phyloP scores from a whole-genome alignment of 1,140 invertebrate species.

The Galleria mellonella region DNA sequence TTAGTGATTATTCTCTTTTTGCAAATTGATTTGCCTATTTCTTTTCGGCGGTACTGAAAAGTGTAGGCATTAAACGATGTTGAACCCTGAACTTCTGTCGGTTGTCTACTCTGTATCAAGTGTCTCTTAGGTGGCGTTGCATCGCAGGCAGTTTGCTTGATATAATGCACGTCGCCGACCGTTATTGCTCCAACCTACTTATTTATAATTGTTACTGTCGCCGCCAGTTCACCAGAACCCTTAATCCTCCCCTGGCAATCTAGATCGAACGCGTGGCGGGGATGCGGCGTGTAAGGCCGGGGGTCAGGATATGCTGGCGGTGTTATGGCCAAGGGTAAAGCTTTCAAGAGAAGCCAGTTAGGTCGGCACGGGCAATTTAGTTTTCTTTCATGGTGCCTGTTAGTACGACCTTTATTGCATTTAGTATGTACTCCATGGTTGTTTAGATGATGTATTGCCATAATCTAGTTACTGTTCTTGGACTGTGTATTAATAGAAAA shows the following conservation, averaged over 20 bases:
- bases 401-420: constrained; percentile 60
- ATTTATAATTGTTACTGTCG: constrained; percentile 69
- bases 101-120: constrained; percentile 30
- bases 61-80: constrained; percentile 13
- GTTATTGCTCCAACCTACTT: constrained; percentile 71
- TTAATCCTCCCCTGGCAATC: constrained; percentile 14
- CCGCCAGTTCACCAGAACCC: constrained; percentile 34
- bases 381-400: constrained; percentile 63
- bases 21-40: no score
- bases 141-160: constrained; percentile 69
- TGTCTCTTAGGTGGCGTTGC: constrained; percentile 64
- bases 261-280: neutral
- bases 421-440: constrained; percentile 34
- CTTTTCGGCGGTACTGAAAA: no score
- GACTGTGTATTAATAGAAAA: no score
- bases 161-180: constrained; percentile 64
- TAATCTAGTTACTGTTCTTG: constrained; percentile 1
- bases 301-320: constrained; percentile 32
- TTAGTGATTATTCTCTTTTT: no score
- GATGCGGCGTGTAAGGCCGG: neutral
- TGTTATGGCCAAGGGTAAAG: constrained; percentile 43
- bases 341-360: constrained; percentile 55
- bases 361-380: constrained; percentile 66
- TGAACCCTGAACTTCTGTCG: constrained; percentile 15
- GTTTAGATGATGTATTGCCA: constrained; percentile 40